Evolutionary conservation across 2,113 vertebrate genomes (phyloP), one percentile per base, ranked within the genome.

Genomic region (Lathamus discolor): DNA sequence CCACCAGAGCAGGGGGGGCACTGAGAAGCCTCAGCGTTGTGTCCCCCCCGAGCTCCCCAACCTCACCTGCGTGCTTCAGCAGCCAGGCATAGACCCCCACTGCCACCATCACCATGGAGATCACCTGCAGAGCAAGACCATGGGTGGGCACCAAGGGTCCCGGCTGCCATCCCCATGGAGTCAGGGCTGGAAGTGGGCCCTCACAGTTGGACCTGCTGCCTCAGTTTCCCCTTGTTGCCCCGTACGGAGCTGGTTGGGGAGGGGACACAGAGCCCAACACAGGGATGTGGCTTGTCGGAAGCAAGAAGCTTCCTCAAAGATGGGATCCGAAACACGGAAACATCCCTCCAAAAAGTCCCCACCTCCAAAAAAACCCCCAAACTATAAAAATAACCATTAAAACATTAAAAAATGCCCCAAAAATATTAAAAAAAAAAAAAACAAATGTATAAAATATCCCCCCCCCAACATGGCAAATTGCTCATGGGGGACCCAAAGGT

Each of bases 41-140:
- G 62, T 7, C 13, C 10, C 27, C 25, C n/a, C 10, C 2, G 1
- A 16, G 25, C 17, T 37, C 78, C 81, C 81, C 17, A 5, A 24
- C 37, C 97, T 98, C 96, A 99, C 99, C 99, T 96, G 98, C 98
- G 3, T 99, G 99, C 95, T 99, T 99, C 96, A 98, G 98, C 68
- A 98, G 93, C 66, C 99, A 98, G 17, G 99, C 99, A 2, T 99
- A 99, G 61, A 99, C 96, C 2, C 99, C 99, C 37, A 99, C 98
- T 0, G 96, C 96, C 93, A 99, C 98, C 98, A 99, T 97, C 91
- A 98, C 97, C 97, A 99, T 84, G 43, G 99, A 98, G 83, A 99
- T 99, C 41, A 99, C 14, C 99, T 99, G 95, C 16, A 18, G 66
- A 61, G 54, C 11, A 10, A 43, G 49, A 68, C 33, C 20, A 35